Evolutionary conservation across 2,888 invertebrate species (phyloP).

Genomic region (Catocala sponsa): DNA sequence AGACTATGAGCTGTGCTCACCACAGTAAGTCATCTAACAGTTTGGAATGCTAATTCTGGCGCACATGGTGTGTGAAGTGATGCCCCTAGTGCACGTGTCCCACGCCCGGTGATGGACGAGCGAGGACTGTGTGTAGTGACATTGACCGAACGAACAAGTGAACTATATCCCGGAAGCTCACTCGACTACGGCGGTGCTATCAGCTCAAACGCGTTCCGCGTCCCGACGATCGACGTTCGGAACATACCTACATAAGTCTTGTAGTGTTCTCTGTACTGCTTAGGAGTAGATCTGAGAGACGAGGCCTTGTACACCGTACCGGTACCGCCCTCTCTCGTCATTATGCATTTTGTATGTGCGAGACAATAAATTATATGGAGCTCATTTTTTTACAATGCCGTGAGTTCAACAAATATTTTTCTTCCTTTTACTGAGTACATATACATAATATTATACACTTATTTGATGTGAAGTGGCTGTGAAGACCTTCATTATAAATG

Average conservation of each 20-base stretch:
- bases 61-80: slow-evolving; percentile 79
- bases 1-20: slow-evolving; percentile 83
- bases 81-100: slow-evolving; percentile 59
- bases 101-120: slow-evolving; percentile 50
- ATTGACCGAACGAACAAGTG: slow-evolving; percentile 36
- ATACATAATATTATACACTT: slow-evolving; percentile 61
- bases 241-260: slow-evolving; percentile 23
- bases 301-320: slow-evolving; percentile 25
- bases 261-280: slow-evolving; percentile 43
- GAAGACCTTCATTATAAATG: slow-evolving; percentile 75
- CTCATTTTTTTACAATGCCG: slow-evolving; percentile 62
- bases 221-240: background rate
- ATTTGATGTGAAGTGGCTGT: slow-evolving; percentile 81
- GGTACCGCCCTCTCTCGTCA: slow-evolving; percentile 56
- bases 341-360: slow-evolving; percentile 80
- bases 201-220: slow-evolving; percentile 23
- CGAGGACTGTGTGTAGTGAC: slow-evolving; percentile 41
- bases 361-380: slow-evolving; percentile 83
- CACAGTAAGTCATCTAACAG: slow-evolving; percentile 79
- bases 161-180: slow-evolving; percentile 25
- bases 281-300: slow-evolving; percentile 57
- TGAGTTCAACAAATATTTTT: slow-evolving; percentile 58
- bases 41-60: slow-evolving; percentile 80
- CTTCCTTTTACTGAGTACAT: slow-evolving; percentile 62
- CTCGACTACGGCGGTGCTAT: slow-evolving; percentile 27